Base-by-base conservation (phyloP, 2,888 invertebrate species). In the Leucophenga montana region DNA sequence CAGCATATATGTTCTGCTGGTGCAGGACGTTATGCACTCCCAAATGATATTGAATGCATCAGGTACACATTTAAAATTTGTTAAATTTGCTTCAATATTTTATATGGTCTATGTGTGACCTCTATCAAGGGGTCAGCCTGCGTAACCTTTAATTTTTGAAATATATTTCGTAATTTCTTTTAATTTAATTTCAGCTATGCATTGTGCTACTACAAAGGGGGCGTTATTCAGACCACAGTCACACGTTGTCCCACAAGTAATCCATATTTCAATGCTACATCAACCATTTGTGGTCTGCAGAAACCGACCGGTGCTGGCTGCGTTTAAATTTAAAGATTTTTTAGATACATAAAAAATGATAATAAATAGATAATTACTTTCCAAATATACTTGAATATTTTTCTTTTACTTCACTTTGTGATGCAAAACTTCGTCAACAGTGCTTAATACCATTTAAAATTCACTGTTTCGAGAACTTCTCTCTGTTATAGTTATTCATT, bases 21-120 rank as follows among this genome's bases (percentile, higher is more conserved):
- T 11, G 22, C 67, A 0, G 86, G 85, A 18, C 80, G 77, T 33
- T 82, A 72, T 73, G 73, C 82, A 22, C 66, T 76, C 48, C 72
- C 79, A 0, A 75, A 74, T 44, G 85, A 85, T n/a, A 78, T 73
- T 0, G 73, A 44, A 0, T 86, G 87, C 68, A 78, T 71, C 0
- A 78, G 68, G 86, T 86, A 69, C 69, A 73, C 22, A 11, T n/a
- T 27, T 27, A 3, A 14, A 22, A 13, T 39, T 27, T 0, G 22
- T 16, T 0, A 4, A 13, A 31, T 2, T 11, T 27, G n/a, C n/a
- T n/a, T n/a, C n/a, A n/a, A n/a, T n/a, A n/a, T n/a, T n/a, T n/a
- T n/a, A n/a, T 50, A n/a, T n/a, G n/a, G n/a, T n/a, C n/a, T n/a
- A n/a, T n/a, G n/a, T n/a, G n/a, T n/a, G n/a, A n/a, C n/a, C n/a